Conservation (phyloP, 92 coral and sea anemone species). For the Isaurus tuberculatus region DNA sequence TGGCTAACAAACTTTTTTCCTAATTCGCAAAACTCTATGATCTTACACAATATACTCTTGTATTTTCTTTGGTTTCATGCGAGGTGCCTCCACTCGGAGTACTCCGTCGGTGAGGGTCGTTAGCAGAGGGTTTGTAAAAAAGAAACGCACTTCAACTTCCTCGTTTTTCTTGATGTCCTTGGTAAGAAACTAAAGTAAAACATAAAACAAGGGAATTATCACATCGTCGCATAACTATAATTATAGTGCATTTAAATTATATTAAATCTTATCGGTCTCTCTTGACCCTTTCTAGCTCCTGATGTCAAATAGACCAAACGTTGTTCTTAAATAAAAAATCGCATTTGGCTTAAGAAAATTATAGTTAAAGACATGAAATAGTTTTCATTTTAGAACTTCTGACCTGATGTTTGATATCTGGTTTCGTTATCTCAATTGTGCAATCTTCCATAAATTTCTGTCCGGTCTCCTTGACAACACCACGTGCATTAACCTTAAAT, state of each 20-base stretch:
- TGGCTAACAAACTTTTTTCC: neutral
- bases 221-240: neutral
- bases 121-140: slow-evolving; percentile 74
- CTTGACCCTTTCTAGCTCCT: too few species aligned
- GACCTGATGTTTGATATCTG: slow-evolving; percentile 57
- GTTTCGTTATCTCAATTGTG: slow-evolving; percentile 65
- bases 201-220: neutral
- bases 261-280: neutral
- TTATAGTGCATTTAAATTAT: too few species aligned
- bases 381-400: neutral
- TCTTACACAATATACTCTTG: slow-evolving; percentile 49
- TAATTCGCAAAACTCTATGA: neutral
- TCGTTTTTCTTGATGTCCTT: slow-evolving; percentile 43
- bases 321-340: too few species aligned
- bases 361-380: too few species aligned
- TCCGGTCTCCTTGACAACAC: slow-evolving; percentile 64
- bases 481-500: slow-evolving; percentile 60
- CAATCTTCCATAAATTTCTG: slow-evolving; percentile 59
- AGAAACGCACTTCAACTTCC: slow-evolving; percentile 56
- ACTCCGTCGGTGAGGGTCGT: slow-evolving; percentile 57
- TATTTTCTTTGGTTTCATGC: slow-evolving; percentile 51
- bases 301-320: too few species aligned
- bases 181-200: slow-evolving; percentile 41
- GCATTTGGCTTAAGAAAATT: too few species aligned
- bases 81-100: slow-evolving; percentile 64